phyloP scores from a whole-genome alignment of 2,797 vertebrate species.

The Lagodon rhomboides region DNA sequence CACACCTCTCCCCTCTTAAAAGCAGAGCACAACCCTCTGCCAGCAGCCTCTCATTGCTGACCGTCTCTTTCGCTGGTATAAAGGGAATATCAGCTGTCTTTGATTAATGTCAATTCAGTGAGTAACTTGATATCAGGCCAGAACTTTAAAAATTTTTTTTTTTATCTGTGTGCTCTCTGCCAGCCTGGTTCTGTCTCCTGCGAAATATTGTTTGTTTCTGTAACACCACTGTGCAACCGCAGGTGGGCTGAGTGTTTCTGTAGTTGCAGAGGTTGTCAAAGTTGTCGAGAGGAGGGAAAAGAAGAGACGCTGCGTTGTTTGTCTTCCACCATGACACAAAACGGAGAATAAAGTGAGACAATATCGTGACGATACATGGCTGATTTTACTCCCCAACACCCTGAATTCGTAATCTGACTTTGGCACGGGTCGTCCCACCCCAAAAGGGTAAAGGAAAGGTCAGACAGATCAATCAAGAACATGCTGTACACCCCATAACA shows the following conservation, averaged over 20 bases:
- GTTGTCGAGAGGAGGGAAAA: neutral
- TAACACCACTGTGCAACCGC: neutral
- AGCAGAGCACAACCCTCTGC: constrained; percentile 5
- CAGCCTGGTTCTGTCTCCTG: neutral
- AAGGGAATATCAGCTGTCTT: neutral
- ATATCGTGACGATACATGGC: too few species aligned
- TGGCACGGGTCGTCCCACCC: neutral
- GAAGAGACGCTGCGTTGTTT: neutral
- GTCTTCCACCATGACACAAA: neutral
- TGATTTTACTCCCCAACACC: neutral
- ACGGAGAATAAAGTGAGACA: neutral
- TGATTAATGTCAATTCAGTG: constrained; percentile 9
- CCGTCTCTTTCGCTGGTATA: neutral
- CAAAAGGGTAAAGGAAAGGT: neutral
- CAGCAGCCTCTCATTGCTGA: neutral
- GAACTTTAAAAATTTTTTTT: neutral
- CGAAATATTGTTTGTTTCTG: neutral
- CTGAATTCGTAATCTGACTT: neutral
- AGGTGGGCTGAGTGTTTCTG: neutral
- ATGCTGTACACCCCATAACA: neutral
- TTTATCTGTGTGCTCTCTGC: neutral
- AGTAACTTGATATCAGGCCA: neutral
- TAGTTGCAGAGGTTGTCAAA: neutral
- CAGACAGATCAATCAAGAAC: neutral
- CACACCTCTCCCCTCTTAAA: neutral